phyloP scores from a whole-genome alignment of 2,888 invertebrate species.

The Synanthedon tipuliformis region DNA sequence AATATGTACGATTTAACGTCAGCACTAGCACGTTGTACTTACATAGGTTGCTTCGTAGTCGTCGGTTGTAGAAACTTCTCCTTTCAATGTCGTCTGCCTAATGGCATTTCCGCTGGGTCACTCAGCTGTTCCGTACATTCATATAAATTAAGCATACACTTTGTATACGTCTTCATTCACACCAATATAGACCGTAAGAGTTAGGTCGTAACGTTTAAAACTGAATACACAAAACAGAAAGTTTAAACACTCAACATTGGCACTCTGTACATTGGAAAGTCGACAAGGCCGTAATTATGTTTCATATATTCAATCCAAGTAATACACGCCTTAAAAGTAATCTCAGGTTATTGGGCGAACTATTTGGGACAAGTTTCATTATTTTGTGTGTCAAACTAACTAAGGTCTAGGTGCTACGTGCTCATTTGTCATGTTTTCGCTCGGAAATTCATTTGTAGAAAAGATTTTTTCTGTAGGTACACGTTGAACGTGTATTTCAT shows the following conservation, averaged over 20 bases:
- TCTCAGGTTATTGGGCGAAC: slow-evolving; percentile 1
- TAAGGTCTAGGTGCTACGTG: slow-evolving; percentile 28
- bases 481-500: too few relatives aligned
- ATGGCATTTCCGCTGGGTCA: slow-evolving; percentile 11
- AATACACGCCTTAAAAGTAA: slow-evolving; percentile 11
- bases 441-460: not conserved
- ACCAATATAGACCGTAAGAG: not conserved
- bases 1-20: too few relatives aligned
- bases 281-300: slow-evolving; percentile 17
- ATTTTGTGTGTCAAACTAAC: slow-evolving; percentile 7
- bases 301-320: slow-evolving; percentile 23
- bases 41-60: too few relatives aligned
- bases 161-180: not conserved
- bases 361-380: slow-evolving; percentile 4
- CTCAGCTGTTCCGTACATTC: slow-evolving; percentile 7
- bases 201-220: not conserved
- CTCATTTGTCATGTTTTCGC: not conserved
- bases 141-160: not conserved
- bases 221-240: not conserved
- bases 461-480: too few relatives aligned
- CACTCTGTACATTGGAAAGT: slow-evolving; percentile 20
- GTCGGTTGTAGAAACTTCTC: not conserved
- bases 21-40: too few relatives aligned
- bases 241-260: not conserved
- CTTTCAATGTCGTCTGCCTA: slow-evolving; percentile 2